Evolutionary conservation across 2,888 invertebrate species (phyloP), one percentile per base, ranked within the genome.

Genomic region (Agrochola litura): DNA sequence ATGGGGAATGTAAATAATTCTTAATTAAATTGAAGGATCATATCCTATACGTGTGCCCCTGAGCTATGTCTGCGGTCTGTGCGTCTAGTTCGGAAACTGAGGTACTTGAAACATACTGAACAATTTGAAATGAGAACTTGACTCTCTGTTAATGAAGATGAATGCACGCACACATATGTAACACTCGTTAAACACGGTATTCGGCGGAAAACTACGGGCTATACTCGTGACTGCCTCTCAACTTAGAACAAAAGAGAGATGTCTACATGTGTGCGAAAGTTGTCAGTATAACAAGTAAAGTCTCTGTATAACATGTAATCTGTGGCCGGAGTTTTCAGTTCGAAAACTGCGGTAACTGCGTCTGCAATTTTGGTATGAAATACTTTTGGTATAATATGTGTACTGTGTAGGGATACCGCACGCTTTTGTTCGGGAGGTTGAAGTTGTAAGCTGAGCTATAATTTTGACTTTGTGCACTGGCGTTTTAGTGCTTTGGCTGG

Each of bases 11-110:
- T 86, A 88, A 85, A 88, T 90, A 90, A 86, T 82, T 83, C 85
- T 88, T 89, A 90, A 90, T 90, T 90, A 90, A 90, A 90, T 85
- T 77, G 81, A 71, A 82, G 88, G 79, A 82, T 89, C 80, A 81
- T 85, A 81, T 71, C 70, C 69, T 77, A 75, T 72, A 80, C 43
- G 75, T 67, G 64, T 76, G 76, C 78, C 81, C 77, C 68, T 46
- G n/a, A 67, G 77, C 77, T 67, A 63, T 74, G 82, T 88, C 87
- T 89, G 89, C 82, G 89, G 89, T 86, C 63, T 73, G 66, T 41
- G 30, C 72, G 73, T 73, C 76, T 74, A 84, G 81, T 89, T 87
- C 58, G 73, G 73, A 76, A 84, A 78, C 83, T 86, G 75, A 76
- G 73, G 69, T 85, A 75, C 69, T 71, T 82, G n/a, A 64, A 61